Evolutionary conservation across 2,888 invertebrate genomes (phyloP).

Genomic region (Hemicrepidius hirtus): DNA sequence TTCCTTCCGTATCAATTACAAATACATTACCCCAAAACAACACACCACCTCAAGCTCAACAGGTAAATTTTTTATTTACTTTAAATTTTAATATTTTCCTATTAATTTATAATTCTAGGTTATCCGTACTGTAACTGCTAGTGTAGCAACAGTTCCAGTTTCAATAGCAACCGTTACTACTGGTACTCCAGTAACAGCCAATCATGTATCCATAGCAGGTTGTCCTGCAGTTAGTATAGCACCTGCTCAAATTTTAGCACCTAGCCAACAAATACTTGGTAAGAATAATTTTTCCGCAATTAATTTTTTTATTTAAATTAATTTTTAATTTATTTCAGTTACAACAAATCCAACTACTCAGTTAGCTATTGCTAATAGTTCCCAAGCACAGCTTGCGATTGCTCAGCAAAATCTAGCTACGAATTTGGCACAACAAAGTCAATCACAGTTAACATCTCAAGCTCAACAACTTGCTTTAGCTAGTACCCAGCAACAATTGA

Average conservation of each 20-base stretch:
- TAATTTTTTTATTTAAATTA: background rate
- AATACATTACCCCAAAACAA: conserved; percentile 74
- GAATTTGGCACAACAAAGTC: conserved; percentile 66
- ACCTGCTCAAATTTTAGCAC: conserved; percentile 72
- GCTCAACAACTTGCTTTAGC: conserved; percentile 68
- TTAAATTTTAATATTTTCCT: background rate
- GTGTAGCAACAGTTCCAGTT: conserved; percentile 78
- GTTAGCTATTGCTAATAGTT: conserved; percentile 68
- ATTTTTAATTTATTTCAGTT: conserved; percentile 60
- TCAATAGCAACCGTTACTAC: conserved; percentile 77
- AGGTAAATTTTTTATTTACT: conserved; percentile 53
- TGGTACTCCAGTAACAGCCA: conserved; percentile 70
- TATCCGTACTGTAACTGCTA: conserved; percentile 76
- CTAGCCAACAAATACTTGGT: conserved; percentile 71
- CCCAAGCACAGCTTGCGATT: conserved; percentile 69
- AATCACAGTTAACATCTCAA: conserved; percentile 65
- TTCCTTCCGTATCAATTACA: conserved; percentile 78
- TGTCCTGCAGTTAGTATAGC: conserved; percentile 78
- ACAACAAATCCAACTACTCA: conserved; percentile 70
- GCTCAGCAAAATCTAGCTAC: conserved; percentile 70
- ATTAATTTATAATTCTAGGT: conserved; percentile 57
- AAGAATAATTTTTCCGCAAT: conserved; percentile 42
- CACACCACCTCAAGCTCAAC: conserved; percentile 69
- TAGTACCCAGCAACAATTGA: conserved; percentile 65
- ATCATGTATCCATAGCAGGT: conserved; percentile 75